Conservation (phyloP, 2,888 invertebrate genomes). For the Erannis defoliaria region DNA sequence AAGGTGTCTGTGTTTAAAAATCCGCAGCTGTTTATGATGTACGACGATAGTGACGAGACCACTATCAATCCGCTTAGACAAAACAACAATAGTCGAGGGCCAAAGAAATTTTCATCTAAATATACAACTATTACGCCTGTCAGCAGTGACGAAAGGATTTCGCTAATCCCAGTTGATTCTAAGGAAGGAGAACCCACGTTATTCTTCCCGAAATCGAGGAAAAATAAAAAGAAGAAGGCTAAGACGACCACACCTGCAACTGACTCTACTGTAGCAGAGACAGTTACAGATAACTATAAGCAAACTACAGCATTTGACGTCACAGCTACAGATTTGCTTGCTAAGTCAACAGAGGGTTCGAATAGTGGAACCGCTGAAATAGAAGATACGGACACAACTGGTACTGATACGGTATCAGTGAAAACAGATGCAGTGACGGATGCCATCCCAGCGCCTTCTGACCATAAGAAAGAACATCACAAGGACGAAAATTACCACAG, state of each 20-base stretch:
- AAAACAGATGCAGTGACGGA: constrained; percentile 57
- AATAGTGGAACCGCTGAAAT: constrained; percentile 27
- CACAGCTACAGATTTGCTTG: constrained; percentile 8
- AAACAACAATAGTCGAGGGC: constrained; percentile 13
- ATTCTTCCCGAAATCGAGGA: constrained; percentile 71
- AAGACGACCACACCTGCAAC: constrained; percentile 46
- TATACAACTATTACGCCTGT: constrained; percentile 41
- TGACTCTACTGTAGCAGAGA: constrained; percentile 56
- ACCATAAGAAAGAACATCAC: constrained; percentile 59
- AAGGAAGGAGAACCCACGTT: constrained; percentile 71
- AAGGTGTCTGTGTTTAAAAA: constrained; percentile 76
- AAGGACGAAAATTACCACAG: constrained; percentile 59
- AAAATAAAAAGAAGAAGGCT: constrained; percentile 58
- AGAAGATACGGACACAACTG: constrained; percentile 37
- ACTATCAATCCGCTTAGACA: constrained; percentile 24
- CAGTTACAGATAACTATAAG: constrained; percentile 47
- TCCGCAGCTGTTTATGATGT: constrained; percentile 66
- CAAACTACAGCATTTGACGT: constrained; percentile 33
- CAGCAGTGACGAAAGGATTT: constrained; percentile 62
- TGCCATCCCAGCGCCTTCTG: constrained; percentile 65
- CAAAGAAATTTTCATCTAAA: constrained; percentile 55
- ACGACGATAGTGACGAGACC: constrained; percentile 59
- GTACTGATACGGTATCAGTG: constrained; percentile 41
- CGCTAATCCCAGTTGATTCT: constrained; percentile 64
- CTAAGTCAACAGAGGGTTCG: not conserved